Conservation (phyloP, 1,140 invertebrate genomes). For the Fopius arisanus region DNA sequence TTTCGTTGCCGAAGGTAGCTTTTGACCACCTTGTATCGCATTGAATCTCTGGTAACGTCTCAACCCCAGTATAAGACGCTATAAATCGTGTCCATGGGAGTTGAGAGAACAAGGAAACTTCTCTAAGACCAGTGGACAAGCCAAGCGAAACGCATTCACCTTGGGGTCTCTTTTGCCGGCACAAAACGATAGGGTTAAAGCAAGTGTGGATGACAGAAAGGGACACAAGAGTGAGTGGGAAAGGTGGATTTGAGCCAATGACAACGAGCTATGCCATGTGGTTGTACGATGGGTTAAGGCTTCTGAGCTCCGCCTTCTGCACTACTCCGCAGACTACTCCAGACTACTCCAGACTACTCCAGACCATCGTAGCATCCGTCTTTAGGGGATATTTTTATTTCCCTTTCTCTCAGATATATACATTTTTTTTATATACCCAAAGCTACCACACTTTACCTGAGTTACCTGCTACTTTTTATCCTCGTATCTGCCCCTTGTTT, state of each 20-base stretch:
- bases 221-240: slow-evolving; percentile 7
- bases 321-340: too few species aligned
- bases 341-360: too few species aligned
- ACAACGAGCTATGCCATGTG: slow-evolving; percentile 49
- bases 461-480: not conserved
- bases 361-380: slow-evolving; percentile 42
- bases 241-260: slow-evolving; percentile 42
- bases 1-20: not conserved
- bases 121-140: slow-evolving; percentile 6
- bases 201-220: slow-evolving; percentile 10
- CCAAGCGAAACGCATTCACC: slow-evolving; percentile 26
- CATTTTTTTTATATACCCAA: slow-evolving; percentile 19
- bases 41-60: slow-evolving; percentile 64
- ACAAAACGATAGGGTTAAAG: slow-evolving; percentile 18
- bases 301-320: slow-evolving; percentile 56
- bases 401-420: slow-evolving; percentile 14
- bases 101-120: slow-evolving; percentile 20
- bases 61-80: slow-evolving; percentile 62
- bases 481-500: slow-evolving; percentile 28
- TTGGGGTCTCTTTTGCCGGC: not conserved
- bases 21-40: slow-evolving; percentile 46
- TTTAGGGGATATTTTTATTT: slow-evolving; percentile 34
- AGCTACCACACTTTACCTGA: not conserved
- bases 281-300: slow-evolving; percentile 47
- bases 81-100: not conserved